phyloP scores from a whole-genome alignment of 2,113 vertebrate species.

The Petaurus breviceps region DNA sequence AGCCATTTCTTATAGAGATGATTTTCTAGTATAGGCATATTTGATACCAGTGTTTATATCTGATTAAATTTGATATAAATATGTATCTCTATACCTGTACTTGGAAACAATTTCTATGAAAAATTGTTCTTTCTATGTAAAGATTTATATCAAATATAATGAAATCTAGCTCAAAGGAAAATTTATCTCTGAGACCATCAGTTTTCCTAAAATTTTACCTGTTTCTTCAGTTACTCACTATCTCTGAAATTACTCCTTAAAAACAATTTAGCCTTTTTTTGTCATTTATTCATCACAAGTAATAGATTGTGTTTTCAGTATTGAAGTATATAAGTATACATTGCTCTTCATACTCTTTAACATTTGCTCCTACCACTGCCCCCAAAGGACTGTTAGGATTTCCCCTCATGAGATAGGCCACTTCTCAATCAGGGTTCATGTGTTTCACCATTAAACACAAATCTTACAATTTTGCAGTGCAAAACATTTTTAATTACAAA shows the following conservation, averaged over 20 bases:
- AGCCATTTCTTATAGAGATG: neutral
- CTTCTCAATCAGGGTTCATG: neutral
- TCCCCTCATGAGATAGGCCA: neutral
- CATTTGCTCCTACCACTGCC: neutral
- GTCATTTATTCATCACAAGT: neutral
- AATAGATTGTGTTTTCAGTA: neutral
- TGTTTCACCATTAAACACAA: neutral
- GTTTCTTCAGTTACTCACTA: neutral
- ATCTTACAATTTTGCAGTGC: no score
- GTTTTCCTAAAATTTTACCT: neutral
- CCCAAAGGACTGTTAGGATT: neutral
- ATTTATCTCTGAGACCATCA: neutral
- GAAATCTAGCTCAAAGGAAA: neutral
- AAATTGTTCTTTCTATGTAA: neutral
- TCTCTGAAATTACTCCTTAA: neutral
- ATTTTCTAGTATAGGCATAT: neutral
- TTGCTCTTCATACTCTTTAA: neutral
- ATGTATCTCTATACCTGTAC: neutral
- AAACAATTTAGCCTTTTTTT: neutral
- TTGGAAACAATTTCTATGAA: neutral
- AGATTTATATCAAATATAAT: neutral
- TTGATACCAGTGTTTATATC: neutral
- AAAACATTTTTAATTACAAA: neutral
- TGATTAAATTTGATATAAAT: neutral
- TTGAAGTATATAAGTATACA: no score